Percentiles rank a stretch among this genome's conserved stretches.
These are phyloP conservation scores for Paratrypauchen microcephalus DNA, from an alignment of 2,797 vertebrate genomes.

Conservation along the genomic window DNA sequence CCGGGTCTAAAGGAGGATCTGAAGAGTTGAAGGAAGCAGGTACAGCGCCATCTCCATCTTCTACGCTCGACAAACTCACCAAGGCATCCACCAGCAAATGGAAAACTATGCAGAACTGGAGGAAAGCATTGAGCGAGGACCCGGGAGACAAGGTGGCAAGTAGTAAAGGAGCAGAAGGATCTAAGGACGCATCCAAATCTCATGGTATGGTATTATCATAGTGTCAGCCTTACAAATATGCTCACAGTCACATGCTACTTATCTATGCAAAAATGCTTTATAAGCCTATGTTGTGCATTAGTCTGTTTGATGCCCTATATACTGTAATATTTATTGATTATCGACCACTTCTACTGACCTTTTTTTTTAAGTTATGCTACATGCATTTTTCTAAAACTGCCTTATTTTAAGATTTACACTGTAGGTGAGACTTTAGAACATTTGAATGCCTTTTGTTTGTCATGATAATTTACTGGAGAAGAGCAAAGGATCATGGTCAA, in stretches of 20 bases:
- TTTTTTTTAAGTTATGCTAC: background rate
- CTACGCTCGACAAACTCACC: slow-evolving; percentile 53
- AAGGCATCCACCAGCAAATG: slow-evolving; percentile 73
- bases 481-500: background rate
- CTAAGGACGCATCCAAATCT: slow-evolving; percentile 22
- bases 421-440: background rate
- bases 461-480: background rate
- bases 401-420: background rate
- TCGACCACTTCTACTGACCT: background rate
- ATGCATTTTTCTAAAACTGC: too few relatives aligned
- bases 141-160: slow-evolving; percentile 36
- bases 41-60: slow-evolving; percentile 34
- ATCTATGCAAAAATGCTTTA: background rate
- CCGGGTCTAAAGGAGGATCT: slow-evolving; percentile 51
- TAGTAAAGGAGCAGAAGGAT: slow-evolving; percentile 59
- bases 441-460: background rate
- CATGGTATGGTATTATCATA: background rate
- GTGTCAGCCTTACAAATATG: background rate
- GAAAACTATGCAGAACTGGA: slow-evolving; percentile 83
- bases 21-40: slow-evolving; percentile 60
- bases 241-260: background rate
- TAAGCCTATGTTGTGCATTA: too few relatives aligned
- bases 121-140: slow-evolving; percentile 80
- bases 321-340: background rate
- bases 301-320: background rate